Conservation (phyloP, 2,797 vertebrate genomes). For the Novumbra hubbsi region DNA sequence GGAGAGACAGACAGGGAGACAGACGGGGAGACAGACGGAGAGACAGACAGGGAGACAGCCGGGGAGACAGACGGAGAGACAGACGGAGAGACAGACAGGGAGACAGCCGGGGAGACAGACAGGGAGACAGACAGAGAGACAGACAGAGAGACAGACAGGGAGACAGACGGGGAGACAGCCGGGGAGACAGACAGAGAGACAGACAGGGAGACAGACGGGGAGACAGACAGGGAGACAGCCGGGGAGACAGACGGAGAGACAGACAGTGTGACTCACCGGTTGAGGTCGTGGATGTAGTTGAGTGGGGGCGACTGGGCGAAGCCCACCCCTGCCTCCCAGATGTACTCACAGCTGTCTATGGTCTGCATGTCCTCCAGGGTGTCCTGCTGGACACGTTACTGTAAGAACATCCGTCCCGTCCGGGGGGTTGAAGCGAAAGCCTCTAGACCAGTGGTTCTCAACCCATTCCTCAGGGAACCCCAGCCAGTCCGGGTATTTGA, state of each 20-base stretch:
- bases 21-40: too few relatives aligned
- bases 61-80: too few relatives aligned
- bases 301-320: conserved; percentile 95
- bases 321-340: conserved; percentile 98
- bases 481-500: too few relatives aligned
- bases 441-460: background rate
- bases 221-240: background rate
- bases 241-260: background rate
- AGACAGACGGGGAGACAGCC: too few relatives aligned
- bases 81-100: too few relatives aligned
- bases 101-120: too few relatives aligned
- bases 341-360: conserved; percentile 99
- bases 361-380: conserved; percentile 91
- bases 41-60: too few relatives aligned
- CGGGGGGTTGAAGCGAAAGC: background rate
- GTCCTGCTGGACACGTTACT: conserved; percentile 72
- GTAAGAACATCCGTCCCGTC: conserved; percentile 1
- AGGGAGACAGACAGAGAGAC: too few relatives aligned
- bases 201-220: background rate
- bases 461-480: too few relatives aligned
- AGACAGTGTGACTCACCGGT: conserved; percentile 79
- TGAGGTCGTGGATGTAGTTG: conserved; percentile 92
- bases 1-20: too few relatives aligned
- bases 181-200: too few relatives aligned
- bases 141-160: too few relatives aligned